phyloP scores from a whole-genome alignment of 2,113 vertebrate genomes.

The Orthochromis indermauri region DNA sequence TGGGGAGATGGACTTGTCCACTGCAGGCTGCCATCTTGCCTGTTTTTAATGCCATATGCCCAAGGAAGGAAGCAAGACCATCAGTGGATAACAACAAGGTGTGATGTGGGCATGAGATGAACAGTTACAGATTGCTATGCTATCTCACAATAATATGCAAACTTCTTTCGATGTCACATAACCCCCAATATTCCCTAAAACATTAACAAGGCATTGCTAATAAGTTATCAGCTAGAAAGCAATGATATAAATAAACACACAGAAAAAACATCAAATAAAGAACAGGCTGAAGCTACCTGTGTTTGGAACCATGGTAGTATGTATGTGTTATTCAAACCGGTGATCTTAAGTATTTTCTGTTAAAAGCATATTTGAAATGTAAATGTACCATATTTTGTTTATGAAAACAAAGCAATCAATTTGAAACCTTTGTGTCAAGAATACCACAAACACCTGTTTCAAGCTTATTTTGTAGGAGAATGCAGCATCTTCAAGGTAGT shows the following conservation, averaged over 20 bases:
- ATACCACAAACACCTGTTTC: constrained; percentile 7
- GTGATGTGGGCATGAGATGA: background rate
- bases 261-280: background rate
- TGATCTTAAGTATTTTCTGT: background rate
- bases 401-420: constrained; percentile 3
- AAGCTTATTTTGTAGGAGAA: constrained; percentile 19
- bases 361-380: background rate
- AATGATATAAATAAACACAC: background rate
- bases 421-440: background rate
- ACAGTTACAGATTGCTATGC: background rate
- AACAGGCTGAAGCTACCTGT: background rate
- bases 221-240: background rate
- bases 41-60: background rate
- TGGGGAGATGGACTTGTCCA: background rate
- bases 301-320: background rate
- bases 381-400: background rate
- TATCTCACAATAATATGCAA: background rate
- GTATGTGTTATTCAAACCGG: background rate
- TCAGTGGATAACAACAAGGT: background rate
- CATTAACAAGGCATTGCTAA: background rate
- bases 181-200: background rate
- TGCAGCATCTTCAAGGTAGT: constrained; percentile 61
- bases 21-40: background rate
- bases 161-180: background rate
- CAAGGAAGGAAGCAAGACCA: background rate